Conservation (phyloP, 1,140 invertebrate genomes). For the Alviniconcha marisindica region DNA sequence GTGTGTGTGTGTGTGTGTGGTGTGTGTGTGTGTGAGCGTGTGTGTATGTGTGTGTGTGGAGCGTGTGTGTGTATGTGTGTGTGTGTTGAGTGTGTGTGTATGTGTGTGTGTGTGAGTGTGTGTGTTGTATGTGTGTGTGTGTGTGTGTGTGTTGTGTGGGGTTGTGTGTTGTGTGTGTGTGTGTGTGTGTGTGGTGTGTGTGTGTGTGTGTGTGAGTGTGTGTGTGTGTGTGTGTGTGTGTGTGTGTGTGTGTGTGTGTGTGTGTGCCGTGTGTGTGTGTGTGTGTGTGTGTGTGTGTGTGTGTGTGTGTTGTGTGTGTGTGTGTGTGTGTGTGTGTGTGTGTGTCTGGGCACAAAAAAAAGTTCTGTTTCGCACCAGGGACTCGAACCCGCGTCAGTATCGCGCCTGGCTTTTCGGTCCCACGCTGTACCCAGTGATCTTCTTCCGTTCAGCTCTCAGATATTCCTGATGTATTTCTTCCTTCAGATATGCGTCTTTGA, state of each 20-base stretch:
- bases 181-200: not conserved
- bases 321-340: not conserved
- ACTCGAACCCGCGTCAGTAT: too few species aligned
- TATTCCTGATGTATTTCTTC: too few species aligned
- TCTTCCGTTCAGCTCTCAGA: too few species aligned
- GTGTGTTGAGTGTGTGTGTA: not conserved
- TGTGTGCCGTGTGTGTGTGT: not conserved
- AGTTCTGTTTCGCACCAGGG: too few species aligned
- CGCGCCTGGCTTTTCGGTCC: too few species aligned
- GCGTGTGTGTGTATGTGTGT: not conserved
- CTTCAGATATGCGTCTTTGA: too few species aligned
- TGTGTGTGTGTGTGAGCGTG: too few species aligned
- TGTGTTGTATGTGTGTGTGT: not conserved
- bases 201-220: constrained; percentile 10
- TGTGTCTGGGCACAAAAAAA: not conserved
- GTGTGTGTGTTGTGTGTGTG: not conserved
- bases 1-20: too few species aligned
- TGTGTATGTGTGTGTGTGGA: too few species aligned
- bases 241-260: constrained; percentile 11
- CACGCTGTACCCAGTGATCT: too few species aligned
- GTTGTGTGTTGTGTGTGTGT: too few species aligned
- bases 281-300: not conserved
- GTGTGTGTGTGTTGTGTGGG: not conserved
- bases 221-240: constrained; percentile 11
- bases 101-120: too few species aligned